A percentile compares a stretch with the other conserved stretches of the same genome.
Conservation (phyloP, 2,888 invertebrate genomes). For the Melipona beecheii region DNA sequence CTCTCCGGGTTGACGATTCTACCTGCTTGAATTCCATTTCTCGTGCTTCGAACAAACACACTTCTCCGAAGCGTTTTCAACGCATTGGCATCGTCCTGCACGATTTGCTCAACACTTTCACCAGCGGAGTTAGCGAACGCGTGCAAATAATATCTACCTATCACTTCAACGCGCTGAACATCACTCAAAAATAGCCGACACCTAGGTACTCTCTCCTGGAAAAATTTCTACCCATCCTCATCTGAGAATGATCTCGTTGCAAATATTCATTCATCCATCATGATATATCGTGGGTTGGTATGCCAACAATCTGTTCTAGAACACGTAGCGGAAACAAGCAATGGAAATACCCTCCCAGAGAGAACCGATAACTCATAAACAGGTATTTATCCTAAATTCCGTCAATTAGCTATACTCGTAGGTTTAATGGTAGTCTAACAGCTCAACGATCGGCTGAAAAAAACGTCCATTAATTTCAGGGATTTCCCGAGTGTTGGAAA, state of each 20-base stretch:
- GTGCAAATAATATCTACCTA: slow-evolving; percentile 18
- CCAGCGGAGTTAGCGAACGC: slow-evolving; percentile 6
- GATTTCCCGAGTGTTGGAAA: not conserved
- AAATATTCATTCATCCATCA: too few species aligned
- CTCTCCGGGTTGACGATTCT: slow-evolving; percentile 19
- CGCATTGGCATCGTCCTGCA: slow-evolving; percentile 22
- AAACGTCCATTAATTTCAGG: not conserved
- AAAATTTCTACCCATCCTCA: not conserved
- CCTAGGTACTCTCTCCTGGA: not conserved
- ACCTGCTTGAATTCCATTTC: slow-evolving; percentile 58
- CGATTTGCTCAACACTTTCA: slow-evolving; percentile 53
- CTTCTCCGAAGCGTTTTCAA: slow-evolving; percentile 28
- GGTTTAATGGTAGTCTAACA: not conserved
- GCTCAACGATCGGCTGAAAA: too few species aligned
- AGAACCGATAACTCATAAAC: not conserved
- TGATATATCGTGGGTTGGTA: not conserved
- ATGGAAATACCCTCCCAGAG: too few species aligned
- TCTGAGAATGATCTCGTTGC: not conserved
- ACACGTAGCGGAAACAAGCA: not conserved
- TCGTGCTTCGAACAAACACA: slow-evolving; percentile 52
- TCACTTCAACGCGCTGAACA: not conserved
- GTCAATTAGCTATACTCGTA: not conserved
- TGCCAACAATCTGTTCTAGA: not conserved
- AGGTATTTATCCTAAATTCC: not conserved
- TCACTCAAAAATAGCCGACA: slow-evolving; percentile 3